Percentiles rank a stretch among this genome's conserved stretches.
These are phyloP conservation scores for Semicossyphus pulcher DNA, from an alignment of 2,113 vertebrate species.

Conservation along the genomic window DNA sequence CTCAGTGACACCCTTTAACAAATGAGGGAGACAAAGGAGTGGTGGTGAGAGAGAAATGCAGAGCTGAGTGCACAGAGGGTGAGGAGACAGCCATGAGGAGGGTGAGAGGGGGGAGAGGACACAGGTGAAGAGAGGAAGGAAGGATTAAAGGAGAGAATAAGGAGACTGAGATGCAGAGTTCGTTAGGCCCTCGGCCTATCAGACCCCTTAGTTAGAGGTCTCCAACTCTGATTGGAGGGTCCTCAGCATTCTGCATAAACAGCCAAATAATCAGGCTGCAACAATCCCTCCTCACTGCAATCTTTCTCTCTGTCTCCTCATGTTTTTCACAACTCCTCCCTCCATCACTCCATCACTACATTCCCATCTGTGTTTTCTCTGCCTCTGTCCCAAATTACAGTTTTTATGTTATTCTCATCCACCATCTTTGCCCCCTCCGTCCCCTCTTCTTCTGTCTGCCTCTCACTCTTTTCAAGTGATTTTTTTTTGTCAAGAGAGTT, in stretches of 20 bases:
- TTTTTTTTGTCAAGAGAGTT: conserved; percentile 63
- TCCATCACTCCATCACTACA: conserved; percentile 40
- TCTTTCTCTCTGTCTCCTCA: conserved; percentile 44
- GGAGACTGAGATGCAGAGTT: conserved; percentile 64
- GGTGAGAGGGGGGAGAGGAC: conserved; percentile 48
- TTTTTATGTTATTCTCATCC: conserved; percentile 65
- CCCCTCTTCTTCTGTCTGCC: conserved; percentile 40
- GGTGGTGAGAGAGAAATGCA: conserved; percentile 43
- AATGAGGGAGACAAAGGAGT: conserved; percentile 60
- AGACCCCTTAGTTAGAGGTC: conserved; percentile 69
- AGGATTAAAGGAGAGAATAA: conserved; percentile 51
- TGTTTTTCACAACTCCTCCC: conserved; percentile 51
- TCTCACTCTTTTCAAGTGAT: conserved; percentile 61
- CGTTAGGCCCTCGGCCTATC: conserved; percentile 65
- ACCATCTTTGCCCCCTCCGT: conserved; percentile 23
- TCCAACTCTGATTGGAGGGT: conserved; percentile 80
- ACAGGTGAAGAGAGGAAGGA: conserved; percentile 60
- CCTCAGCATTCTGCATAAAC: conserved; percentile 76
- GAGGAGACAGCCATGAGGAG: conserved; percentile 56
- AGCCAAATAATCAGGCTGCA: conserved; percentile 77
- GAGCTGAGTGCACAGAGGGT: conserved; percentile 52
- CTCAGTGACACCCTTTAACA: conserved; percentile 63
- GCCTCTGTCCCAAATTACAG: conserved; percentile 66
- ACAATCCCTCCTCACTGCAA: conserved; percentile 39
- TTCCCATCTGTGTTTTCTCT: conserved; percentile 58